Conservation (phyloP, 2,888 invertebrate species). For the Drosophila paracracens region DNA sequence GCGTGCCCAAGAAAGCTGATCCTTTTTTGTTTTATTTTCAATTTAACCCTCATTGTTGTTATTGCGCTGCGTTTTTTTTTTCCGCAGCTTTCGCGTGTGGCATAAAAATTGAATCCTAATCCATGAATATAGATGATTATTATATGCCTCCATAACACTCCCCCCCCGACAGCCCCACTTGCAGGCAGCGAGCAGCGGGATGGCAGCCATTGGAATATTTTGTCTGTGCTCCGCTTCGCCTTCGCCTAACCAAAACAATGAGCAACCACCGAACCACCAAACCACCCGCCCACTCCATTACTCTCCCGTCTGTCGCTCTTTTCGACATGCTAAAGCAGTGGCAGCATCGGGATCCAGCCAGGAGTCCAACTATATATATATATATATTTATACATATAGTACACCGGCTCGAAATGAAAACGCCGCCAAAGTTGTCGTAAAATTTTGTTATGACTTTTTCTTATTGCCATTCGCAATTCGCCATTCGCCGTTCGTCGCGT, state of each 20-base stretch:
- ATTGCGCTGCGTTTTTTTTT: conserved; percentile 42
- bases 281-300: conserved; percentile 6
- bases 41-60: conserved; percentile 77
- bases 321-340: conserved; percentile 1
- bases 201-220: conserved; percentile 76
- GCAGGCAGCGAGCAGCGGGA: conserved; percentile 66
- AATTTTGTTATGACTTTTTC: conserved; percentile 82
- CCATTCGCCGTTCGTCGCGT: conserved; percentile 34
- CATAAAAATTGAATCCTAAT: conserved; percentile 85
- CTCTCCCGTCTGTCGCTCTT: background rate
- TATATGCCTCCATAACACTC: conserved; percentile 68
- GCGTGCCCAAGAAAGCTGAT: background rate
- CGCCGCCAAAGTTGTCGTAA: conserved; percentile 81
- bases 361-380: conserved; percentile 40
- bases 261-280: conserved; percentile 25
- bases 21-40: conserved; percentile 64
- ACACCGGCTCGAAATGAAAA: conserved; percentile 61
- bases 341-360: conserved; percentile 18
- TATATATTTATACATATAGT: background rate
- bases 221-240: conserved; percentile 43
- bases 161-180: conserved; percentile 1
- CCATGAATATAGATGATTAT: conserved; percentile 85
- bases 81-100: conserved; percentile 68
- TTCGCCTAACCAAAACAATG: conserved; percentile 52
- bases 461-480: conserved; percentile 69